A percentile compares a stretch with the other conserved stretches of the same genome.
phyloP scores from a whole-genome alignment of 2,113 vertebrate genomes.

The Collichthys lucidus region DNA sequence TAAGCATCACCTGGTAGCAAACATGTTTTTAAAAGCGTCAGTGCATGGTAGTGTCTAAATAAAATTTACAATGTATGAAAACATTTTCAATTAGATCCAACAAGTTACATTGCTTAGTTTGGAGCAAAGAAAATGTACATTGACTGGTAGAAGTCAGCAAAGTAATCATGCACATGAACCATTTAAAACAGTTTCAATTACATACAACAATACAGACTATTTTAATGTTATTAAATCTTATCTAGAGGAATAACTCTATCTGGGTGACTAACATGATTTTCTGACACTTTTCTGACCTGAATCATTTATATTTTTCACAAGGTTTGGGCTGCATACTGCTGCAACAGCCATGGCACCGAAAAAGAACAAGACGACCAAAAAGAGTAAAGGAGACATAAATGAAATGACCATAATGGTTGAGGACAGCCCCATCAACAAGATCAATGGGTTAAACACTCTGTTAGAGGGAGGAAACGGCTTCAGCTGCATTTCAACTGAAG shows the following conservation, averaged over 20 bases:
- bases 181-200: not conserved
- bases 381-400: conserved; percentile 93
- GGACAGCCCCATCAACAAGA: conserved; percentile 91
- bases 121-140: not conserved
- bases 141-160: not conserved
- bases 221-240: not conserved
- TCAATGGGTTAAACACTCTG: conserved; percentile 92
- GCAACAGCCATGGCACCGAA: conserved; percentile 97
- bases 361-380: conserved; percentile 94
- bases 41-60: not conserved
- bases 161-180: not conserved
- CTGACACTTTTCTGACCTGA: not conserved
- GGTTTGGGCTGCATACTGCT: conserved; percentile 87
- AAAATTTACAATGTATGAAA: not conserved
- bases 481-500: conserved; percentile 95
- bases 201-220: not conserved
- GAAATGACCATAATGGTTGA: conserved; percentile 95
- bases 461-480: conserved; percentile 95
- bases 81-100: not conserved
- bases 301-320: conserved; percentile 63
- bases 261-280: not conserved
- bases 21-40: conserved; percentile 45
- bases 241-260: no score
- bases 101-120: not conserved
- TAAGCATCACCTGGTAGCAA: conserved; percentile 58